Base-by-base conservation (phyloP, 2,888 invertebrate genomes). In the Tryphoninae sp. region DNA sequence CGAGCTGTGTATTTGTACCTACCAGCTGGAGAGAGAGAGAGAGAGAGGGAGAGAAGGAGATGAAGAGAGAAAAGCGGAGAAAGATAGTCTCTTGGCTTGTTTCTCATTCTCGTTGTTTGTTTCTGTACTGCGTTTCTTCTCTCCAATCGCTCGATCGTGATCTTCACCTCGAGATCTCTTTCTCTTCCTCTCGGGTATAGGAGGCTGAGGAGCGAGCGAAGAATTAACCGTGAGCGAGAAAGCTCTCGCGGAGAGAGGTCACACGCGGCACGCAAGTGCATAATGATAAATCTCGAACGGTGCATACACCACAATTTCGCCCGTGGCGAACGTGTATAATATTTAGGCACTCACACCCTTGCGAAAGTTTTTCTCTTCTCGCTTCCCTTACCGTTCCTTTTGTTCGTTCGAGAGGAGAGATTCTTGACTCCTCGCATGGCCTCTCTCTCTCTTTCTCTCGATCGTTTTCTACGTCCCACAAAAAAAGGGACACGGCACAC, bases 231-330 rank as follows among this genome's bases (percentile, higher is more conserved):
- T 49, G 69, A 78, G 49, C 51, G 68, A 69, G 74, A 69, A 67
- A 78, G 51, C 59, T 78, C 81, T 55, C 23, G 22, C 16, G 61
- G 61, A 45, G 59, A 53, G 58, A 78, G 72, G 67, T 78, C 76
- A 72, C 76, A 68, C 40, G 61, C 51, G 61, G 76, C 76, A 61
- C 33, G 59, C 78, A 55, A 69, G 80, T 84, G 84, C 84, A 85
- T 84, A 85, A 84, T 83, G 84, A 80, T 80, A 45, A 83, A 82
- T 81, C 67, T 82, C 40, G 68, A 55, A 49, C 72, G 33, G 33
- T 40, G 23, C 9, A 42, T 55, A 33, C 22, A 45, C 62, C 62
- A 51, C 42, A 64, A 42, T 53, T 69, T 73, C 42, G 74, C 16
- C 58, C 8, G 8, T 51, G 67, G 72, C 61, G 26, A 78, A 45